Conservation (phyloP, 2,113 vertebrate genomes). For the Actenoides lindsayi region DNA sequence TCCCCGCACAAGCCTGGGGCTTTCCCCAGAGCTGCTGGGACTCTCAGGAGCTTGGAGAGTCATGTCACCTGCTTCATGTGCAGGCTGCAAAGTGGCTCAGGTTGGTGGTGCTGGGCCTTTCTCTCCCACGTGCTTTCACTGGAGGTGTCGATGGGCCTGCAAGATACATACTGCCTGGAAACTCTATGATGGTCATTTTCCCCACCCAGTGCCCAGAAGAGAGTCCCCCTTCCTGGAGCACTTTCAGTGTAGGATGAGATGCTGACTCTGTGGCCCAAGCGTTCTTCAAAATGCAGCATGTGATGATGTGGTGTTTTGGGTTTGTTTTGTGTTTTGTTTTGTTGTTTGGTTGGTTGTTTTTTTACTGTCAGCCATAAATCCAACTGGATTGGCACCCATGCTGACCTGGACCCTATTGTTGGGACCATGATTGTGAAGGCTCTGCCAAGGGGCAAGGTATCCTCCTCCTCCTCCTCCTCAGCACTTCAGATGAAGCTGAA, state of each 20-base stretch:
- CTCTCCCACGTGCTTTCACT: not conserved
- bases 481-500: not conserved
- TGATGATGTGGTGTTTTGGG: not conserved
- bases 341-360: not conserved
- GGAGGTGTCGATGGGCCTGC: not conserved
- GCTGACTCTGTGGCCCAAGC: not conserved
- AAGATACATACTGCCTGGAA: not conserved
- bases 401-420: rapidly evolving
- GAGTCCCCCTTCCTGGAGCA: not conserved
- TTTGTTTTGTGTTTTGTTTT: not conserved
- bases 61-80: rapidly evolving
- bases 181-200: not conserved
- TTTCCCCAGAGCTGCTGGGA: not conserved
- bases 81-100: not conserved
- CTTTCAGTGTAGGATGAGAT: not conserved
- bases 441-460: not conserved
- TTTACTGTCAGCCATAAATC: not conserved
- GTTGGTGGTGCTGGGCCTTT: not conserved
- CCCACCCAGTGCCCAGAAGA: not conserved
- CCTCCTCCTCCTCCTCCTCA: not conserved
- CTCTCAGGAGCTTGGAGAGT: not conserved
- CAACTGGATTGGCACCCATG: not conserved
- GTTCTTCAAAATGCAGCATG: not conserved
- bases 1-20: not conserved
- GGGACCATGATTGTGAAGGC: not conserved